phyloP scores from a whole-genome alignment of 2,113 vertebrate genomes.

The Oncorhynchus mykiss region DNA sequence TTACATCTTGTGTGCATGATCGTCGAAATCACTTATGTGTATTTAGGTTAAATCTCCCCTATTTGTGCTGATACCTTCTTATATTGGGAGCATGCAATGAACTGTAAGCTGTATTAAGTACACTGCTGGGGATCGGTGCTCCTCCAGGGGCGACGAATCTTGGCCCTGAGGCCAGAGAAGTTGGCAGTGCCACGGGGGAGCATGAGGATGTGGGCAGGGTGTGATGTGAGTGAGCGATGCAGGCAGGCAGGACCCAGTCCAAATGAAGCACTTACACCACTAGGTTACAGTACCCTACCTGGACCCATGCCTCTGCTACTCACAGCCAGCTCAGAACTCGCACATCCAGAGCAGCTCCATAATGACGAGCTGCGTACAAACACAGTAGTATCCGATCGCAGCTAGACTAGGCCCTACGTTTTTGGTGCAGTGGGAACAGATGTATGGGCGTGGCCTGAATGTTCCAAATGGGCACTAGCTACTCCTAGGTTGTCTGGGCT shows the following conservation, averaged over 20 bases:
- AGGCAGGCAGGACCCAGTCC: slow-evolving; percentile 23
- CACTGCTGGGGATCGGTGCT: not conserved
- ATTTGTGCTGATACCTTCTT: not conserved
- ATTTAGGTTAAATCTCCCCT: not conserved
- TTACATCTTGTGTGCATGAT: not conserved
- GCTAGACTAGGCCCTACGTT: not conserved
- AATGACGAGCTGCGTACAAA: slow-evolving; percentile 28
- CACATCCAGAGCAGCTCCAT: not conserved
- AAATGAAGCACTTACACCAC: slow-evolving; percentile 25
- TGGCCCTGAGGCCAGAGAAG: slow-evolving; percentile 16
- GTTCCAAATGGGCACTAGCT: not conserved
- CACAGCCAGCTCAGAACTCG: not conserved
- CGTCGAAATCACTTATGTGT: not conserved
- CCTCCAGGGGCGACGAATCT: not conserved
- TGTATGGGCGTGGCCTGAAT: not conserved
- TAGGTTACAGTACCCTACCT: slow-evolving; percentile 1
- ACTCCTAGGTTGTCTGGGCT: not conserved
- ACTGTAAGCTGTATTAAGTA: not conserved
- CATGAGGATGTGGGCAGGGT: slow-evolving; percentile 1
- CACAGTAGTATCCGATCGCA: not conserved
- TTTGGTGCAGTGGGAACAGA: not conserved
- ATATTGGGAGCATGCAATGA: not conserved
- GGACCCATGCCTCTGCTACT: not conserved
- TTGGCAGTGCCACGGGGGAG: slow-evolving; percentile 7
- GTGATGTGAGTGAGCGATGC: slow-evolving; percentile 31